Percentiles rank a stretch among this genome's conserved stretches.
Conservation (phyloP, 64 coral and sea anemone genomes). For the Porites lutea region DNA sequence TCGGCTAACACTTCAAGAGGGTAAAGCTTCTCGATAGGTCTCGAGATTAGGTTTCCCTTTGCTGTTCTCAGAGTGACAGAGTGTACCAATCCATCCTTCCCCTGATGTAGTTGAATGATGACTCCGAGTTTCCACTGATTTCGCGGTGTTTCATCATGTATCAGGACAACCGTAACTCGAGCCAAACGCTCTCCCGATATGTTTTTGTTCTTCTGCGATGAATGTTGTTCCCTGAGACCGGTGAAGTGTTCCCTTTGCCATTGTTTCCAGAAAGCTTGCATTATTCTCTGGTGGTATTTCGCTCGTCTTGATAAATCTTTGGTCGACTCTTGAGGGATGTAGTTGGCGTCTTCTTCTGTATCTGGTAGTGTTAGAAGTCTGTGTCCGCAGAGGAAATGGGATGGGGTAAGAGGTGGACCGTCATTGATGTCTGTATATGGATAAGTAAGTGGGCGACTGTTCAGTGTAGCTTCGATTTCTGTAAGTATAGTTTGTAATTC, state of each 20-base stretch:
- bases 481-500: slow-evolving; percentile 22
- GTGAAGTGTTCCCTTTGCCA: slow-evolving; percentile 42
- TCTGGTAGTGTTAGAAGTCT: slow-evolving; percentile 35
- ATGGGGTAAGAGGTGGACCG: slow-evolving; percentile 49
- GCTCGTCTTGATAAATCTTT: neutral
- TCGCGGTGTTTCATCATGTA: slow-evolving; percentile 27
- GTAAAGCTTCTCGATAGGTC: slow-evolving; percentile 64
- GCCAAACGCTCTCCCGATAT: neutral
- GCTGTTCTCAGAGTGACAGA: slow-evolving; percentile 21
- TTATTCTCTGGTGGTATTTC: neutral
- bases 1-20: slow-evolving; percentile 25
- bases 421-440: slow-evolving; percentile 29
- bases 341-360: neutral
- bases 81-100: slow-evolving; percentile 26
- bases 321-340: neutral
- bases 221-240: slow-evolving; percentile 52
- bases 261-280: neutral
- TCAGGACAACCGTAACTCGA: slow-evolving; percentile 47
- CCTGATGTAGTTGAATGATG: slow-evolving; percentile 11
- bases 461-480: slow-evolving; percentile 45
- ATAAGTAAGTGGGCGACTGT: slow-evolving; percentile 43
- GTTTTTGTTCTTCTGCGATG: slow-evolving; percentile 11
- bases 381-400: slow-evolving; percentile 23
- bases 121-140: slow-evolving; percentile 60
- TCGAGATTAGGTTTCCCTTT: slow-evolving; percentile 38